Evolutionary conservation across 30 jellyfish, hydroid and myxozoan genomes (phyloP), one percentile per base, ranked within the genome.

Genomic region (Haliclystus octoradiatus): DNA sequence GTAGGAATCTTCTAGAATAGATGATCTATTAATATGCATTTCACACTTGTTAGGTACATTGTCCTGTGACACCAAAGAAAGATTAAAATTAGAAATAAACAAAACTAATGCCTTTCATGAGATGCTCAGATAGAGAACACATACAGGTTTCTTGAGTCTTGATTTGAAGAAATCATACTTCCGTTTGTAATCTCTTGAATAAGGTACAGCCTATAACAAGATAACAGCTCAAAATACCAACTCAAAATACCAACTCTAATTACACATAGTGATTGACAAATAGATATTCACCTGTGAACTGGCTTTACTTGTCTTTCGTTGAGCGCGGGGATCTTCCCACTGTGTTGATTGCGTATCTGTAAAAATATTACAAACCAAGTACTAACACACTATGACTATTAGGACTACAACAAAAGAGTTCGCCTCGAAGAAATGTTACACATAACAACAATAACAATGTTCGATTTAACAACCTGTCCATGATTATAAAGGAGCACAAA

Each of bases 251-350:
- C 57, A 40, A 40, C 57, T 19, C 9, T n/a, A n/a, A n/a, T n/a
- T n/a, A n/a, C n/a, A 40, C 57, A 40, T 40, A 19, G 57, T 40
- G 57, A 5, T 19, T 40, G 57, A 40, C 9, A 5, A 9, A 40
- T 5, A 5, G 57, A 40, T 40, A 19, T 65, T 28, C 74, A 91
- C 99, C 50, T 82, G 92, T 26, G 95, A 66, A 46, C 83, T 82
- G 31, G 70, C 62, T 27, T 72, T 65, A 0, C 87, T 88, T 33
- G 67, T 53, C 26, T 74, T 49, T 63, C 68, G 30, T 74, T 91
- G 99, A 13, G 81, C 50, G 34, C 99, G 84, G 7, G 99, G 99
- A 66, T 91, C 99, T 73, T 91, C 99, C 99, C 99, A 91, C 63
- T 91, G 99, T 4, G 99, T 91, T 26, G 99, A 91, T 47, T 91